A percentile compares a stretch with the other conserved stretches of the same genome.
Evolutionary conservation across 1,140 invertebrate species (phyloP).

Genomic region (Phocides pigmalion): DNA sequence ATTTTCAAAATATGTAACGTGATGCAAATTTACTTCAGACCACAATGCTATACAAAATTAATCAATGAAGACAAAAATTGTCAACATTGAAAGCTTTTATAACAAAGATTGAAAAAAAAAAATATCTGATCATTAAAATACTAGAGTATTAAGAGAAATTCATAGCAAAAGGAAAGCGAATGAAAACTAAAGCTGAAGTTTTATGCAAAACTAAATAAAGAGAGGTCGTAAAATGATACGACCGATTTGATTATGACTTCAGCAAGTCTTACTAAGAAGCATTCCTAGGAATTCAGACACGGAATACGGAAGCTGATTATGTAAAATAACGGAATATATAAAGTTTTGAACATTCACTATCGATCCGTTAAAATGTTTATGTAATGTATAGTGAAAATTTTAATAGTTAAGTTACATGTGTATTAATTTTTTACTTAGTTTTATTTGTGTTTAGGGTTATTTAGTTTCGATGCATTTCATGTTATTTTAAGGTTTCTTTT

Average conservation of each 20-base stretch:
- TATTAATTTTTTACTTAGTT: too few species aligned
- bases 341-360: background rate
- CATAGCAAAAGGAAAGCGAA: background rate
- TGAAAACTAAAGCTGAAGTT: background rate
- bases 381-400: background rate
- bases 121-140: background rate
- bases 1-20: too few species aligned
- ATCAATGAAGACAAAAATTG: too few species aligned
- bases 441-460: too few species aligned
- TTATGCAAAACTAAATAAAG: conserved; percentile 12
- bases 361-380: background rate
- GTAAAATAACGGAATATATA: conserved; percentile 1
- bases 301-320: background rate
- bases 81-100: too few species aligned
- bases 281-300: conserved; percentile 1
- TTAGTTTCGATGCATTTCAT: too few species aligned
- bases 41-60: too few species aligned
- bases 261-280: conserved; percentile 9
- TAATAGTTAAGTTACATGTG: too few species aligned
- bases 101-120: background rate
- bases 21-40: too few species aligned
- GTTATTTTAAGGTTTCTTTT: too few species aligned
- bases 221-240: conserved; percentile 4
- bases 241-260: conserved; percentile 14
- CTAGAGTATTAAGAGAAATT: background rate